Evolutionary conservation across 2,113 vertebrate genomes (phyloP).

Genomic region (Lethenteron reissneri): DNA sequence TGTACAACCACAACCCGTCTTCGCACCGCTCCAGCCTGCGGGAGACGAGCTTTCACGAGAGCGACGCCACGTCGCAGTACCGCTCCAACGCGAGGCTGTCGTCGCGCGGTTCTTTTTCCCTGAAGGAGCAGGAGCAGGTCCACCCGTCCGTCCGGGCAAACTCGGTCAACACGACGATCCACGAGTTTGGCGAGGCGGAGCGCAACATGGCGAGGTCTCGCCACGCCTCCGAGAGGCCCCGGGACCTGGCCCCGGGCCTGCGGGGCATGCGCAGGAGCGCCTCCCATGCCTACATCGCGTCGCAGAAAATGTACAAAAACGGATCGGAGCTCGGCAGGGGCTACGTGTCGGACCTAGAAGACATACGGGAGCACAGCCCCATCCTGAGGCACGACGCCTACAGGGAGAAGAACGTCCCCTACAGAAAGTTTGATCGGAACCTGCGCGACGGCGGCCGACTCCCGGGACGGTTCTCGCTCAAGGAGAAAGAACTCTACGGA

Average conservation of each 20-base stretch:
- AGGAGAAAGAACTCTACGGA: neutral
- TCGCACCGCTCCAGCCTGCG: constrained; percentile 4
- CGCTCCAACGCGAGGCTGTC: neutral
- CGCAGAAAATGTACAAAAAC: neutral
- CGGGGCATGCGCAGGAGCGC: neutral
- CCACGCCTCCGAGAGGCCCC: neutral
- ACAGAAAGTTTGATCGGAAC: constrained; percentile 6
- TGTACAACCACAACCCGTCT: constrained; percentile 3
- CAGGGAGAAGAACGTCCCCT: constrained; percentile 1
- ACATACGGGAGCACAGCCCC: constrained; percentile 2
- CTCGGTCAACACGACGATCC: constrained; percentile 3
- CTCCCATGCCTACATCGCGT: neutral
- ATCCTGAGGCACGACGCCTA: neutral
- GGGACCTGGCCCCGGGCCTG: neutral
- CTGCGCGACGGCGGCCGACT: neutral
- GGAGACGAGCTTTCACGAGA: neutral
- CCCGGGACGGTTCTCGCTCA: constrained; percentile 1
- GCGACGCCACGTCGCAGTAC: neutral
- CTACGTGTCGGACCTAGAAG: constrained; percentile 5
- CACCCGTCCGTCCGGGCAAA: neutral
- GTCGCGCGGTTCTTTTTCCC: neutral
- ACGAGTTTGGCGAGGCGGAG: neutral
- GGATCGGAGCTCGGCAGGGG: neutral
- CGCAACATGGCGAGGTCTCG: constrained; percentile 1
- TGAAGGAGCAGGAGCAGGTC: neutral